Base-by-base conservation (phyloP, 64 coral and sea anemone genomes). In the Montipora sp. region DNA sequence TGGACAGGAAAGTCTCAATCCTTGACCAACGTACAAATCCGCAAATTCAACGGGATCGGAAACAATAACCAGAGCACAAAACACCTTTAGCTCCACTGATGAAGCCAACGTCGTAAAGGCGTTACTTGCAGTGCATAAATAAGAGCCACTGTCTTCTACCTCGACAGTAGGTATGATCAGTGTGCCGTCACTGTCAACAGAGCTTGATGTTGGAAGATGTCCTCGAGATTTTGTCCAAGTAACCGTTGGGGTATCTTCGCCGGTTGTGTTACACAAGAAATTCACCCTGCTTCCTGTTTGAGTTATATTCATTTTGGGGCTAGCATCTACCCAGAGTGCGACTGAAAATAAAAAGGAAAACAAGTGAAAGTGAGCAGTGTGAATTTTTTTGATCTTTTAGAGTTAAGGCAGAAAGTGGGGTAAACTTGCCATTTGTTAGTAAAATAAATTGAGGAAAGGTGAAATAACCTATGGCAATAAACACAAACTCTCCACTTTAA, bases 61-160 rank as follows among this genome's bases (percentile, higher is more conserved):
- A 10, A 55, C 58, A 43, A 19, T 5, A 44, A 9, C 50, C 7
- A 48, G 14, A 63, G 24, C 7, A 49, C 51, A n/a, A 58, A 80
- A 50, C 45, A 91, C 89, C 7, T 20, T 44, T 49, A 91, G 79
- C 19, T 79, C 49, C 5, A 57, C 89, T 4, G 50, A 44, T 8
- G 79, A 68, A 45, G 79, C 27, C 19, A 50, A 57, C 7, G 63
- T 75, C 0, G 65, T 65, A 18, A 13, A 15, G 45, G 53, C 55
- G 59, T 83, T 83, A 27, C 19, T 89, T 4, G 88, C 88, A 21
- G 9, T 18, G 65, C 88, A 89, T 7, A 48, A 22, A 78, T 89
- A 89, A 3, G 71, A 18, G 11, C 75, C 75, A 13, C 57, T 59
- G 24, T 89, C 75, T 14, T 66, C 24, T 44, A 79, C 50, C 55